Evolutionary conservation across 2,113 vertebrate species (phyloP), one percentile per base, ranked within the genome.

Genomic region (Acrocephalus kingi): DNA sequence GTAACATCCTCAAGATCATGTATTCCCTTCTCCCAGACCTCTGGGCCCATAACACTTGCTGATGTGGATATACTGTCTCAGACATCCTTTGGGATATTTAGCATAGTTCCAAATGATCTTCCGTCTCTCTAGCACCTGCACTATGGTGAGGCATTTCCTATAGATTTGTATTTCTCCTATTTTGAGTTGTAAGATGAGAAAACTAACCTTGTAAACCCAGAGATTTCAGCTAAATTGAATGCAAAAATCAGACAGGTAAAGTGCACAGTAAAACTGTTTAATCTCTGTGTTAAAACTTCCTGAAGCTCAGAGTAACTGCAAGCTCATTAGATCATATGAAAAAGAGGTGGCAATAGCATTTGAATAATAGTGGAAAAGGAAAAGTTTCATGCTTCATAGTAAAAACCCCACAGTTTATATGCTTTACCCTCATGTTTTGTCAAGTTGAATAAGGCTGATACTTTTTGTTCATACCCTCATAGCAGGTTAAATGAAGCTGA

Each of bases 401-500:
- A 19, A 90, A 67, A 73, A 1, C 0, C 17, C 10, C 22, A 39
- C 2, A 24, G 17, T 54, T 89, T 83, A 31, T 11, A 18, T 12
- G 9, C 25, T 80, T 66, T 48, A 45, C 19, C 25, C 8, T 64
- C 2, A 1, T 10, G 10, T 66, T 80, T 73, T 74, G 14, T 18
- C 30, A 76, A 61, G 18, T 1, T 31, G 12, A 71, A 9, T 11
- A 48, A 61, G 11, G 25, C 22, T 31, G n/a, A 31, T 28, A 18
- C 4, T 59, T 75, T 63, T 39, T 0, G 0, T 43, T 51, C 19
- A 30, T 15, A 61, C 1, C 12, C 13, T 45, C 16, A 7, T 2
- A 59, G 11, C 18, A 59, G 23, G 30, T 35, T 62, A 79, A 79
- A 75, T 23, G 41, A 56, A 80, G 18, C 5, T 43, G 48, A 43